Conservation (phyloP, 2,888 invertebrate species). For the Limenitis camilla region DNA sequence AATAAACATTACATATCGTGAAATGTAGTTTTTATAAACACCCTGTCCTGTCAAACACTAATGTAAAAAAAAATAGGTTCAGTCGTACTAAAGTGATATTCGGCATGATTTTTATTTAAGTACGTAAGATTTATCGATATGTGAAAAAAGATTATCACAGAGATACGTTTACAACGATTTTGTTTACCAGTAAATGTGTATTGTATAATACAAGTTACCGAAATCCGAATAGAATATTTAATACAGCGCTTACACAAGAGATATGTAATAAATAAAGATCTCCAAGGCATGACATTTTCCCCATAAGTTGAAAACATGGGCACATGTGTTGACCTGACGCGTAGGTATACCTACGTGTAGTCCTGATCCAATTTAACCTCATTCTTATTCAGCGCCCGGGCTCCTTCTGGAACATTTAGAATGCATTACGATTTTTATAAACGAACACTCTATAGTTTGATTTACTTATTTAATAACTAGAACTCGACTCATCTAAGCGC, state of each 20-base stretch:
- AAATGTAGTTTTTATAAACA: not conserved
- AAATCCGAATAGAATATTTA: too few relatives aligned
- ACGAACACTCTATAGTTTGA: not conserved
- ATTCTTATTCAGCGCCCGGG: conserved; percentile 65
- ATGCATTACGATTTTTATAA: conserved; percentile 52
- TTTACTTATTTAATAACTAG: too few relatives aligned
- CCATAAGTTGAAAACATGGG: conserved; percentile 25
- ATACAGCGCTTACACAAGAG: not conserved
- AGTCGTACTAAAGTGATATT: too few relatives aligned
- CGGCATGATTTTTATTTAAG: too few relatives aligned
- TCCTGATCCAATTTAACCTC: conserved; percentile 63
- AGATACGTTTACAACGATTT: too few relatives aligned
- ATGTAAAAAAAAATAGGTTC: not conserved
- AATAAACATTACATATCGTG: not conserved
- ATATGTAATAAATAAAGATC: not conserved
- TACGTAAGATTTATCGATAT: too few relatives aligned
- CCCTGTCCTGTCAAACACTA: not conserved
- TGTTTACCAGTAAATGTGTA: too few relatives aligned
- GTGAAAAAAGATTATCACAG: too few relatives aligned
- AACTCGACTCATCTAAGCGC: too few relatives aligned
- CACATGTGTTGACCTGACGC: conserved; percentile 27
- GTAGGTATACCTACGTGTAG: conserved; percentile 28
- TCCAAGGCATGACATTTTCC: conserved; percentile 15
- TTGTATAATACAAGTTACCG: too few relatives aligned
- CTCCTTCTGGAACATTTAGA: conserved; percentile 55